phyloP scores from a whole-genome alignment of 1,140 invertebrate genomes.

The Drosophila gunungcola region DNA sequence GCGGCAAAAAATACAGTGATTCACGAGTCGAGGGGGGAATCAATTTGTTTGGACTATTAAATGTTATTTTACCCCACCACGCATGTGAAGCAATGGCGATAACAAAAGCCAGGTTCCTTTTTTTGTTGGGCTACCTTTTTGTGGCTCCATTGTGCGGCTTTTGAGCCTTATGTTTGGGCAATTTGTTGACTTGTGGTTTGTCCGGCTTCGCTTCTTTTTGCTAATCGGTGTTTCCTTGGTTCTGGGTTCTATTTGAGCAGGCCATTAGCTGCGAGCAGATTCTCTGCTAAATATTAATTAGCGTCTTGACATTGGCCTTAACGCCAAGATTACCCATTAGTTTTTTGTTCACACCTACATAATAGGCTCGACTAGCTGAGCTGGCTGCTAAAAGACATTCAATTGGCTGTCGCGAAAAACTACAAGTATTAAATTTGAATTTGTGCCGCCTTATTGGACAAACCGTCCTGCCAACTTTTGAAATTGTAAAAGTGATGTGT shows the following conservation, averaged over 20 bases:
- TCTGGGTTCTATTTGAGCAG: slow-evolving; percentile 67
- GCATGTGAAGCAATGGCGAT: slow-evolving; percentile 57
- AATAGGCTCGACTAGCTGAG: too few relatives aligned
- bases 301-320: slow-evolving; percentile 54
- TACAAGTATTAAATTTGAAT: background rate
- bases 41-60: slow-evolving; percentile 81
- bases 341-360: slow-evolving; percentile 33
- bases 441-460: background rate
- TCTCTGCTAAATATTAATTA: slow-evolving; percentile 57
- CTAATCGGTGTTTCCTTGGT: slow-evolving; percentile 57
- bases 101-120: slow-evolving; percentile 39
- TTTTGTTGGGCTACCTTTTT: slow-evolving; percentile 42
- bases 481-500: background rate
- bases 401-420: background rate
- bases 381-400: too few relatives aligned
- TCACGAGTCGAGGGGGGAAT: slow-evolving; percentile 47
- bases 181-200: slow-evolving; percentile 66
- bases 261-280: slow-evolving; percentile 48
- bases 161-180: slow-evolving; percentile 34
- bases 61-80: slow-evolving; percentile 76
- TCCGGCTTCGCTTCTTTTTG: slow-evolving; percentile 24
- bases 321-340: slow-evolving; percentile 28
- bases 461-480: background rate
- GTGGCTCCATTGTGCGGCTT: slow-evolving; percentile 54
- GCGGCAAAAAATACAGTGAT: slow-evolving; percentile 25